These are phyloP conservation scores for Siniperca obscura DNA, from an alignment of 2,797 vertebrate genomes.

Conservation along the genomic window DNA sequence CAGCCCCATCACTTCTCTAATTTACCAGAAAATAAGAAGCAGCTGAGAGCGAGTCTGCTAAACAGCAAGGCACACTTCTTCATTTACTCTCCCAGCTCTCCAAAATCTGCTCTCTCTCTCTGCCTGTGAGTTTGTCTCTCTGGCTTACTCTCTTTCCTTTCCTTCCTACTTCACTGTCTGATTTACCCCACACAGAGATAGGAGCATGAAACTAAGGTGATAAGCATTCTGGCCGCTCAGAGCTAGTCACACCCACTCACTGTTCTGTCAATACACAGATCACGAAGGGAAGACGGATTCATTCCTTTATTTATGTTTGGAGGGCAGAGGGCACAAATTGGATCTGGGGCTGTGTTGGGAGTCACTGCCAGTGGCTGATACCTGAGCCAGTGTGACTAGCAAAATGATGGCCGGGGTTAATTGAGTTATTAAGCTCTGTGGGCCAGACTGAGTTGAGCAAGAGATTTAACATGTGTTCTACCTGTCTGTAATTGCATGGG, in stretches of 20 bases:
- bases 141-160: constrained; percentile 26
- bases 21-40: constrained; percentile 78
- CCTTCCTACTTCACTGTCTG: constrained; percentile 35
- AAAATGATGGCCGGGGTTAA: constrained; percentile 72
- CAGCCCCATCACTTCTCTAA: constrained; percentile 72
- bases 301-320: constrained; percentile 74
- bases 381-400: constrained; percentile 59
- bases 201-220: constrained; percentile 66
- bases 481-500: constrained; percentile 30
- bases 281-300: constrained; percentile 60
- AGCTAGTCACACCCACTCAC: constrained; percentile 66
- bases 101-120: constrained; percentile 34
- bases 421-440: constrained; percentile 72
- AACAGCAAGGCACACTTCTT: constrained; percentile 64
- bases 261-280: constrained; percentile 72
- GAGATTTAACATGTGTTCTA: constrained; percentile 56
- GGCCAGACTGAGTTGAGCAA: constrained; percentile 33
- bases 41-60: constrained; percentile 64
- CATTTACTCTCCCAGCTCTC: constrained; percentile 66
- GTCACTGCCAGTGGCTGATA: constrained; percentile 63
- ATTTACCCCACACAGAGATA: constrained; percentile 64
- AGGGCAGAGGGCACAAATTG: constrained; percentile 76
- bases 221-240: constrained; percentile 58
- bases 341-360: constrained; percentile 64
- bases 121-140: constrained; percentile 39